Conservation (phyloP, 2,113 vertebrate species). For the Periophthalmus modestus region DNA sequence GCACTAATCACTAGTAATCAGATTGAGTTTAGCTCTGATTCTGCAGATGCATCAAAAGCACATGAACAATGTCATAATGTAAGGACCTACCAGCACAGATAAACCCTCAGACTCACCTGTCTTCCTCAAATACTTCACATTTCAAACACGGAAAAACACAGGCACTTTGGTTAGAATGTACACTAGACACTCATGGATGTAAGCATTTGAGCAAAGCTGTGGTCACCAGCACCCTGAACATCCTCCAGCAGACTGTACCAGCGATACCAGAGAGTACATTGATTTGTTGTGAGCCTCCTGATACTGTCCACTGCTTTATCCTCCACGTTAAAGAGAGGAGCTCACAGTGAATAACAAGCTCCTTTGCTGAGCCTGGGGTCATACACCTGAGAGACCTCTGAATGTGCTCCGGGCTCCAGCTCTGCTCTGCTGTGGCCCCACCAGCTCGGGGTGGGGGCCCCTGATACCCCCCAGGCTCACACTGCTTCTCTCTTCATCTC, state of each 20-base stretch:
- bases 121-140: too few relatives aligned
- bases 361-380: constrained; percentile 75
- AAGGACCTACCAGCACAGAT: neutral
- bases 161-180: neutral
- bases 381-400: constrained; percentile 80
- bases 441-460: constrained; percentile 34
- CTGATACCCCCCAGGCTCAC: constrained; percentile 75
- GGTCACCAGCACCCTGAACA: too few relatives aligned
- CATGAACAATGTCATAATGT: neutral
- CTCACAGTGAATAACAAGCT: constrained; percentile 15
- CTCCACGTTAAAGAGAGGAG: neutral
- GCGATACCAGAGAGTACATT: neutral
- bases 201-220: too few relatives aligned
- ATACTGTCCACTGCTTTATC: neutral
- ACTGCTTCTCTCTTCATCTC: constrained; percentile 61
- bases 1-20: constrained; percentile 28
- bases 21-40: constrained; percentile 20
- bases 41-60: constrained; percentile 5
- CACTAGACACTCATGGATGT: neutral
- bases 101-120: too few relatives aligned
- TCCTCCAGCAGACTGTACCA: neutral
- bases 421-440: constrained; percentile 33
- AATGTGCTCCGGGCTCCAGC: constrained; percentile 63
- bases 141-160: too few relatives aligned
- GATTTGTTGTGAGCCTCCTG: neutral